phyloP scores from a whole-genome alignment of 1,140 invertebrate genomes.

The Campoletis sonorensis region DNA sequence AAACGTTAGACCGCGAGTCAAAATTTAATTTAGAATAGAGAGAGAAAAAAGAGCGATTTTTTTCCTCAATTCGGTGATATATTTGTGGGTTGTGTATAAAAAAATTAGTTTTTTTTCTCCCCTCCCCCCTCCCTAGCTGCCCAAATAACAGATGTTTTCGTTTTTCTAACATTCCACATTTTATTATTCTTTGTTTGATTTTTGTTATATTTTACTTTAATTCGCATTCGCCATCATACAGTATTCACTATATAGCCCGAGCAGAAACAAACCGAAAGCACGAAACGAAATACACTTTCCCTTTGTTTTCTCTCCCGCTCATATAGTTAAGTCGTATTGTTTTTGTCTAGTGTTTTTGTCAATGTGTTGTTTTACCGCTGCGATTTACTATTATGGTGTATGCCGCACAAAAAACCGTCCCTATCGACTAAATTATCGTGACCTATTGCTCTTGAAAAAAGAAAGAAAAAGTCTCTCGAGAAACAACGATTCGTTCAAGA shows the following conservation, averaged over 20 bases:
- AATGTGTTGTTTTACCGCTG: background rate
- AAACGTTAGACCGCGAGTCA: no score
- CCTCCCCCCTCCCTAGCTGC: no score
- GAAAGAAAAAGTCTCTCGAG: no score
- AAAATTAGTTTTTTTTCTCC: no score
- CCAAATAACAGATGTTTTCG: no score
- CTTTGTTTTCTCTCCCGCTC: background rate
- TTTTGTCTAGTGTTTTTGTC: background rate
- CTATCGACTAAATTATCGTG: no score
- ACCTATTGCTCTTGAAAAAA: no score
- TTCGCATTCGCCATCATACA: slow-evolving; percentile 64
- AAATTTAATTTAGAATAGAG: no score
- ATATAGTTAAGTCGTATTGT: slow-evolving; percentile 11
- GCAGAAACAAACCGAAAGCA: slow-evolving; percentile 44
- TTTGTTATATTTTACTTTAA: slow-evolving; percentile 46
- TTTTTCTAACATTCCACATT: slow-evolving; percentile 39
- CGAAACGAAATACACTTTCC: background rate
- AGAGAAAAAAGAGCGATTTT: no score
- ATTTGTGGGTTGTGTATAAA: no score
- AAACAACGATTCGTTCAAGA: no score
- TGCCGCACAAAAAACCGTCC: background rate
- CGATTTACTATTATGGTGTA: slow-evolving; percentile 32
- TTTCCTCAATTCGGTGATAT: no score
- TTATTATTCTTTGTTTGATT: slow-evolving; percentile 45
- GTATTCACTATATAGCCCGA: slow-evolving; percentile 62